phyloP scores from a whole-genome alignment of 2,113 vertebrate species.

The Grammatotria lemairii region DNA sequence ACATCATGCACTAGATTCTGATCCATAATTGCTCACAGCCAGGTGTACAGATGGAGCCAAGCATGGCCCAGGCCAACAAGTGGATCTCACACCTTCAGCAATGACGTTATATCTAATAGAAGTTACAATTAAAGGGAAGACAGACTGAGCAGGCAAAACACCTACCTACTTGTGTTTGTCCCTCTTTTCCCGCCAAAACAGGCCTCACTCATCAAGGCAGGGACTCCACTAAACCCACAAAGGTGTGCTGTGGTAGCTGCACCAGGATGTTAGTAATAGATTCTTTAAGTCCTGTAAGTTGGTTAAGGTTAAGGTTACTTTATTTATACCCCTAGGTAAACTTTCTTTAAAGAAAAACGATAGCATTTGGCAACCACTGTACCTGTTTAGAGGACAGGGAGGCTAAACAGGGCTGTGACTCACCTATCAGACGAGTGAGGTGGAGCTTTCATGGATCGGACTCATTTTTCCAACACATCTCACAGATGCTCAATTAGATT shows the following conservation, averaged over 20 bases:
- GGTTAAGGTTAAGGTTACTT: neutral
- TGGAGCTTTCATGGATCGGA: neutral
- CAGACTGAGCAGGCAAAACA: neutral
- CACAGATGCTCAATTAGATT: neutral
- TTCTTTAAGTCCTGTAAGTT: neutral
- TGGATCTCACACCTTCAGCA: neutral
- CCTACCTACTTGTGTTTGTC: neutral
- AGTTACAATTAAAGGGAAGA: neutral
- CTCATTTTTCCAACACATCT: neutral
- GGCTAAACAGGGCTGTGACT: neutral
- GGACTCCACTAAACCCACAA: neutral
- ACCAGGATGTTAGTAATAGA: accelerated
- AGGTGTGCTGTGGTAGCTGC: neutral
- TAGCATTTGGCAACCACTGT: neutral
- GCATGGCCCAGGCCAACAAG: neutral
- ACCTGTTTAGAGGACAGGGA: neutral
- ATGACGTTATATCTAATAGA: accelerated
- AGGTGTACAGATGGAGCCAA: neutral
- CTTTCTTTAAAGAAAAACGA: neutral
- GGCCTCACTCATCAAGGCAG: neutral
- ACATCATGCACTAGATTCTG: constrained; percentile 29
- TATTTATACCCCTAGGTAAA: neutral
- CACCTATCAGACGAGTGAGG: neutral
- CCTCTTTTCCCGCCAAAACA: accelerated
- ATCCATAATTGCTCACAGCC: neutral